These are phyloP conservation scores for Hetaerina americana DNA, from an alignment of 1,140 invertebrate species.

Conservation along the genomic window DNA sequence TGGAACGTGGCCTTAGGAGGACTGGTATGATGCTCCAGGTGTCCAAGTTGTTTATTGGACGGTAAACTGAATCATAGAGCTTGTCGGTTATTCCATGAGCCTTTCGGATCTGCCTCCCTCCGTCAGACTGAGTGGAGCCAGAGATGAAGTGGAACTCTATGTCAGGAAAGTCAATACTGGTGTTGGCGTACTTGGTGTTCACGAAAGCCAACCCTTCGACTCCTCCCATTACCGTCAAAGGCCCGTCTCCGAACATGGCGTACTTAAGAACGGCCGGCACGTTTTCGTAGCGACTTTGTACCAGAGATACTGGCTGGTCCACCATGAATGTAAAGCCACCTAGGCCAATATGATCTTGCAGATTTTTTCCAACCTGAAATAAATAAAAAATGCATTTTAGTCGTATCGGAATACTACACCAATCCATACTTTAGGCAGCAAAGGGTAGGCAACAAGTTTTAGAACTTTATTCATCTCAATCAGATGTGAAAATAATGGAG, in stretches of 20 bases:
- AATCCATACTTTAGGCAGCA: no score
- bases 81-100: constrained; percentile 50
- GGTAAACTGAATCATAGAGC: constrained; percentile 19
- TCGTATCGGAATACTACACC: no score
- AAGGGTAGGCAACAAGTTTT: no score
- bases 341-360: constrained; percentile 78
- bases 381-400: background rate
- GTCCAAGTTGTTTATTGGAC: constrained; percentile 59
- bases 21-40: constrained; percentile 77
- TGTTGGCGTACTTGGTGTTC: constrained; percentile 78
- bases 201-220: constrained; percentile 83
- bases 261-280: constrained; percentile 52
- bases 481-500: no score
- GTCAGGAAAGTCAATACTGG: constrained; percentile 72
- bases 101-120: constrained; percentile 66
- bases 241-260: constrained; percentile 66
- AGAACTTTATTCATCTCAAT: no score
- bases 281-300: constrained; percentile 62
- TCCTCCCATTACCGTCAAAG: constrained; percentile 75
- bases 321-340: constrained; percentile 73
- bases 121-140: constrained; percentile 76
- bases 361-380: constrained; percentile 58
- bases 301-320: constrained; percentile 60
- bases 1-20: constrained; percentile 55
- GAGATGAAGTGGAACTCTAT: constrained; percentile 89